Conservation (phyloP, 1,140 invertebrate genomes). For the Cepaea nemoralis region DNA sequence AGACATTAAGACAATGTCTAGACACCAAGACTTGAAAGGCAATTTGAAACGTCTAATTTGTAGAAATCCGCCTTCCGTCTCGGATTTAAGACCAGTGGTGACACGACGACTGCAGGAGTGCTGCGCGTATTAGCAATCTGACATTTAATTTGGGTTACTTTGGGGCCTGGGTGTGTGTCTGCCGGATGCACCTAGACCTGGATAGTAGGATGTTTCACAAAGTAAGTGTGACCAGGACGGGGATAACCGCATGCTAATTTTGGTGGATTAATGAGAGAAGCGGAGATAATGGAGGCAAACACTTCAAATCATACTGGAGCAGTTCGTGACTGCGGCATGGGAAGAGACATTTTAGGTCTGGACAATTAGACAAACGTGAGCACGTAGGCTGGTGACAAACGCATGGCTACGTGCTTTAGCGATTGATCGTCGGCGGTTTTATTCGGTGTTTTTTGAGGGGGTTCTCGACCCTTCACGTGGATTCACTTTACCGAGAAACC, state of each 20-base stretch:
- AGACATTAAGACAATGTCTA: constrained; percentile 16
- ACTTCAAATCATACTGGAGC: neutral
- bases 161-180: neutral
- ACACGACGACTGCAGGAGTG: neutral
- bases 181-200: neutral
- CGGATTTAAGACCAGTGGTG: neutral
- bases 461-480: too few relatives aligned
- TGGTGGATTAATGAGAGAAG: neutral
- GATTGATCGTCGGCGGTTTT: too few relatives aligned
- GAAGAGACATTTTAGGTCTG: neutral
- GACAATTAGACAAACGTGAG: neutral
- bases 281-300: neutral
- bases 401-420: neutral
- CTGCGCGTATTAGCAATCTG: neutral
- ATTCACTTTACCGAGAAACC: too few relatives aligned
- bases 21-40: neutral
- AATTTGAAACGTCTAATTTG: constrained; percentile 9
- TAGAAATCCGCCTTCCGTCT: neutral
- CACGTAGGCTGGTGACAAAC: neutral
- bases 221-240: neutral
- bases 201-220: neutral
- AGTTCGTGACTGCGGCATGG: neutral
- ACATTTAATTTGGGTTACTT: neutral
- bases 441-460: too few relatives aligned
- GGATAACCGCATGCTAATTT: neutral